These are phyloP conservation scores for Semicossyphus pulcher DNA, from an alignment of 2,113 vertebrate species.

Conservation along the genomic window DNA sequence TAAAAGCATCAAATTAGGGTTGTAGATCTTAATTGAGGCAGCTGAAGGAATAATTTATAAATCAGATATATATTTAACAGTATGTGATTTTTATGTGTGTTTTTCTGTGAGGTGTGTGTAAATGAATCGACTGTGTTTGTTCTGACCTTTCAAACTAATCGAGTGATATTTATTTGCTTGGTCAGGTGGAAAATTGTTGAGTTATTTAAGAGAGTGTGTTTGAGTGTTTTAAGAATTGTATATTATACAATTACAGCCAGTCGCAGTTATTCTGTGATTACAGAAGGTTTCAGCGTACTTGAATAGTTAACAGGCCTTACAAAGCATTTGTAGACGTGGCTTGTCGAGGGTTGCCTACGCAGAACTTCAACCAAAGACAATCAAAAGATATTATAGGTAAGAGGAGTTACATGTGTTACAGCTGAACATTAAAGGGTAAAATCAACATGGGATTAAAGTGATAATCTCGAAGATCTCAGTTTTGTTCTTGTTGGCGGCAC, in stretches of 20 bases:
- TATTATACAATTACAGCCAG: constrained; percentile 14
- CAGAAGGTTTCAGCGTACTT: constrained; percentile 51
- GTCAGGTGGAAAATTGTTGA: constrained; percentile 9
- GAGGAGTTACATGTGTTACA: constrained; percentile 13
- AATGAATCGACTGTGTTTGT: constrained; percentile 32
- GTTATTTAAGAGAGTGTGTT: constrained; percentile 34
- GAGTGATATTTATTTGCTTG: not conserved
- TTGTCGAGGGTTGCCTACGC: constrained; percentile 51
- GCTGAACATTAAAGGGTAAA: constrained; percentile 22
- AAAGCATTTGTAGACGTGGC: constrained; percentile 33
- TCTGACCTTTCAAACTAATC: constrained; percentile 27
- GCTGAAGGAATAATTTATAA: constrained; percentile 45
- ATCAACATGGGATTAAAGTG: not conserved
- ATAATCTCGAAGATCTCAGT: too few species aligned
- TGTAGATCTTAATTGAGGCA: constrained; percentile 46
- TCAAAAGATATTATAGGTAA: constrained; percentile 27
- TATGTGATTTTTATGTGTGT: constrained; percentile 36
- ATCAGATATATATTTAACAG: constrained; percentile 34
- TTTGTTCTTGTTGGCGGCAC: too few species aligned
- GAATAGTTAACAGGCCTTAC: constrained; percentile 64
- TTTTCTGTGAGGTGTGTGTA: constrained; percentile 46
- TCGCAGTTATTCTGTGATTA: constrained; percentile 34
- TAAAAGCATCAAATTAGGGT: constrained; percentile 35
- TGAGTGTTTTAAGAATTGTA: constrained; percentile 1
- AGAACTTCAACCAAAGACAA: constrained; percentile 73